A percentile compares a stretch with the other conserved stretches of the same genome.
Conservation (phyloP, 2,113 vertebrate genomes). For the Micronycteris hirsuta region DNA sequence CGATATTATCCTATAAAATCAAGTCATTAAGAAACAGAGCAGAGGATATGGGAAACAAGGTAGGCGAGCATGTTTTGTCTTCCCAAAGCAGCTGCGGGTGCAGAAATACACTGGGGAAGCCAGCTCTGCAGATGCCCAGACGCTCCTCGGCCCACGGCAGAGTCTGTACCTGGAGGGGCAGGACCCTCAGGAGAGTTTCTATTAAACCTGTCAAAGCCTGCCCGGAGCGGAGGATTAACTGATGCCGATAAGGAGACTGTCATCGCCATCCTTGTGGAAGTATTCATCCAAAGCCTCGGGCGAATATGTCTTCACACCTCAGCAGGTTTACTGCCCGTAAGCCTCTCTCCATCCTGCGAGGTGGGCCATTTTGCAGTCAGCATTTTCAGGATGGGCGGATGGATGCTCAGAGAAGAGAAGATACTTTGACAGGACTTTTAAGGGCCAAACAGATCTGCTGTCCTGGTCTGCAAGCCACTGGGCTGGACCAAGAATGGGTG, state of each 20-base stretch:
- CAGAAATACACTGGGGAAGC: not conserved
- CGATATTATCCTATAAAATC: not conserved
- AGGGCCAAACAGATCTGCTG: not conserved
- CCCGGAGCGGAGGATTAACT: not conserved
- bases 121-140: not conserved
- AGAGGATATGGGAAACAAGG: not conserved
- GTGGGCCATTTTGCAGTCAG: not conserved
- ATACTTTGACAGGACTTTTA: not conserved
- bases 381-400: not conserved
- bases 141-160: not conserved
- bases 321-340: not conserved
- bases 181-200: not conserved
- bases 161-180: not conserved
- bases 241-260: not conserved
- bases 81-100: not conserved
- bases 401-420: not conserved
- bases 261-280: not conserved
- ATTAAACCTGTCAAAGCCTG: not conserved
- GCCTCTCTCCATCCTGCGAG: not conserved
- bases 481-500: not conserved
- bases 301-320: not conserved
- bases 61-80: not conserved
- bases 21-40: not conserved
- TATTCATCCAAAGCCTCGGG: not conserved
- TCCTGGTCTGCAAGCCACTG: not conserved